A percentile compares a stretch with the other conserved stretches of the same genome.
These are phyloP conservation scores for Acanthisitta chloris DNA, from an alignment of 2,113 vertebrate species.

Conservation along the genomic window DNA sequence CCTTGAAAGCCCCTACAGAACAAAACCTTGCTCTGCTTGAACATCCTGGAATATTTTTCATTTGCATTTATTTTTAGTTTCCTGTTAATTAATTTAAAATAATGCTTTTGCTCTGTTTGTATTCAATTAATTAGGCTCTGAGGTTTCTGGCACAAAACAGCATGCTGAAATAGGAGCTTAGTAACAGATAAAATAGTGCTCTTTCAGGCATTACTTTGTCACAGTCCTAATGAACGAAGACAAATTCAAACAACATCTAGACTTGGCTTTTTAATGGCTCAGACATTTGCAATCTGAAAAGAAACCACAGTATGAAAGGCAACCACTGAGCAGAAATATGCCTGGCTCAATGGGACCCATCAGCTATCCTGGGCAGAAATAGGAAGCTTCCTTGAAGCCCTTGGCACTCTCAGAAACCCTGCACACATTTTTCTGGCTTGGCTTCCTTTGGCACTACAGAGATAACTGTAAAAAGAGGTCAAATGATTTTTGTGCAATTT, in stretches of 20 bases:
- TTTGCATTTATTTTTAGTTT: background rate
- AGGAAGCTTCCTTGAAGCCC: background rate
- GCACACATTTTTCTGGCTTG: background rate
- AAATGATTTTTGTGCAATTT: constrained; percentile 9
- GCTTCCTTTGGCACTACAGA: background rate
- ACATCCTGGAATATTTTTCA: background rate
- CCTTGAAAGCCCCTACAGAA: background rate
- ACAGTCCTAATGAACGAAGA: background rate
- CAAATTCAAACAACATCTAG: constrained; percentile 16
- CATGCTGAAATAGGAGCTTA: background rate
- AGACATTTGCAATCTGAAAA: background rate
- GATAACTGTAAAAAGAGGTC: constrained; percentile 5
- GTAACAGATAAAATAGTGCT: background rate
- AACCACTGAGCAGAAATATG: background rate
- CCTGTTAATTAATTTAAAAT: constrained; percentile 1
- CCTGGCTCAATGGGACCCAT: background rate
- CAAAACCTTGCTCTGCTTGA: background rate
- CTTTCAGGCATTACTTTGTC: background rate
- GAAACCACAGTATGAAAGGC: background rate
- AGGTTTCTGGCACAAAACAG: background rate
- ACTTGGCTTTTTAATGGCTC: background rate
- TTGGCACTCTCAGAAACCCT: background rate
- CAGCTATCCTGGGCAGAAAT: background rate
- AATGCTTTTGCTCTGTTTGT: background rate
- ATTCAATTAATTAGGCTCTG: background rate